phyloP scores from a whole-genome alignment of 2,888 invertebrate species.

The Diarsia rubi region DNA sequence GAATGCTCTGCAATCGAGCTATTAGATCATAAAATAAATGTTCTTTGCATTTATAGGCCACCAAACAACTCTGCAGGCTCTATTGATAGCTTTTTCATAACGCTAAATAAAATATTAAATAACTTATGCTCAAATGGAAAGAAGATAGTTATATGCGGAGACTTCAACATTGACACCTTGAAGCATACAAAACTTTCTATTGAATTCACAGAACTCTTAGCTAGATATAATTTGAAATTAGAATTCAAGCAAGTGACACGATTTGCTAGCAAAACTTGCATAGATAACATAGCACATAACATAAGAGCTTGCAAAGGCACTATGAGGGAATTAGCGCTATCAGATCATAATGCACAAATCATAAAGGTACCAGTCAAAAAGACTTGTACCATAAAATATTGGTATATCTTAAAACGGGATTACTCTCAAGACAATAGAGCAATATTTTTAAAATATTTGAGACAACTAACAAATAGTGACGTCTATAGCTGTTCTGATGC shows the following conservation, averaged over 20 bases:
- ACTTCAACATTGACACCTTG: too few species aligned
- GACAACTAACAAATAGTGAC: conserved; percentile 3
- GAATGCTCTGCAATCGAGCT: conserved; percentile 16
- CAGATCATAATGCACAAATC: too few species aligned
- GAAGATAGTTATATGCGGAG: too few species aligned
- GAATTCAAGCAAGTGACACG: too few species aligned
- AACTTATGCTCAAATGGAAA: neutral
- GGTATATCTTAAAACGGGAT: conserved; percentile 14
- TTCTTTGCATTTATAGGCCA: neutral
- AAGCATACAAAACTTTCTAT: too few species aligned
- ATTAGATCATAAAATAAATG: conserved; percentile 8
- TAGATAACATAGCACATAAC: too few species aligned
- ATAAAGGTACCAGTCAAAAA: conserved; percentile 12
- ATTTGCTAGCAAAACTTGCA: too few species aligned
- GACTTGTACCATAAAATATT: conserved; percentile 14
- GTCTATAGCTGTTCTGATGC: conserved; percentile 6
- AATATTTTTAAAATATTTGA: conserved; percentile 24
- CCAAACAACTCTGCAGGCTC: neutral
- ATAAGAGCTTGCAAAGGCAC: too few species aligned
- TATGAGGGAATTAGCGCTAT: too few species aligned
- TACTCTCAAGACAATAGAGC: conserved; percentile 14
- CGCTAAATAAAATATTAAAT: neutral
- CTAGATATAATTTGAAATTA: too few species aligned
- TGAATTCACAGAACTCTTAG: too few species aligned
- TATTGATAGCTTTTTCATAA: neutral